These are phyloP conservation scores for Ginglymostoma cirratum DNA, from an alignment of 2,113 vertebrate genomes.

Conservation along the genomic window DNA sequence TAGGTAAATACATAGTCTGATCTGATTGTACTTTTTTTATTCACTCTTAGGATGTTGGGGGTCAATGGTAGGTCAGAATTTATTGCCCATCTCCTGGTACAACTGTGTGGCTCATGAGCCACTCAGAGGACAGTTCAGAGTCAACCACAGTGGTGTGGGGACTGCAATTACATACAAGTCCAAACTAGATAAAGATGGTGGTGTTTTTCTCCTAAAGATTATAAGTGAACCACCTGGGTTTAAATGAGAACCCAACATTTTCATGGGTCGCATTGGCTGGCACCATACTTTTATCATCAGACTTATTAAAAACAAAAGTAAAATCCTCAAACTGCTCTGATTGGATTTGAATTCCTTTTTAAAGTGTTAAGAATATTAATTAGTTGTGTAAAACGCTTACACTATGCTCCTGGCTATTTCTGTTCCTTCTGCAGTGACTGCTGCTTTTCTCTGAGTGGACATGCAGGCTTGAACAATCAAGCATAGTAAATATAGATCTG, in stretches of 20 bases:
- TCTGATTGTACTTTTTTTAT: not conserved
- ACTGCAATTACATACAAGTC: not conserved
- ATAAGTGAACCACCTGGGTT: not conserved
- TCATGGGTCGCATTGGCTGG: not conserved
- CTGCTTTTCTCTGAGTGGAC: too few relatives aligned
- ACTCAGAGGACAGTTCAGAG: not conserved
- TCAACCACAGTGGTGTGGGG: not conserved
- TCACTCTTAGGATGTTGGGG: not conserved
- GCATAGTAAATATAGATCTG: too few relatives aligned
- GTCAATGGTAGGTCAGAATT: not conserved
- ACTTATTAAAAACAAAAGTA: not conserved
- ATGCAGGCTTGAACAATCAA: too few relatives aligned
- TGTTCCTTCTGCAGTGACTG: too few relatives aligned
- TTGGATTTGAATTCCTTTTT: not conserved
- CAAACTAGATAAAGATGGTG: not conserved
- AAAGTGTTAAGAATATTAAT: too few relatives aligned
- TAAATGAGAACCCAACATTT: not conserved
- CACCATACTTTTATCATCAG: not conserved
- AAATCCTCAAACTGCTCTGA: not conserved
- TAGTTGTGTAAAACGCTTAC: too few relatives aligned
- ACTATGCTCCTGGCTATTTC: too few relatives aligned
- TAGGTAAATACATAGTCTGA: not conserved
- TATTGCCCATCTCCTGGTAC: not conserved
- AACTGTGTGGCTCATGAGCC: not conserved
- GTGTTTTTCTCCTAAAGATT: not conserved